Evolutionary conservation across 2,113 vertebrate species (phyloP).

Genomic region (Amphiprion percula): DNA sequence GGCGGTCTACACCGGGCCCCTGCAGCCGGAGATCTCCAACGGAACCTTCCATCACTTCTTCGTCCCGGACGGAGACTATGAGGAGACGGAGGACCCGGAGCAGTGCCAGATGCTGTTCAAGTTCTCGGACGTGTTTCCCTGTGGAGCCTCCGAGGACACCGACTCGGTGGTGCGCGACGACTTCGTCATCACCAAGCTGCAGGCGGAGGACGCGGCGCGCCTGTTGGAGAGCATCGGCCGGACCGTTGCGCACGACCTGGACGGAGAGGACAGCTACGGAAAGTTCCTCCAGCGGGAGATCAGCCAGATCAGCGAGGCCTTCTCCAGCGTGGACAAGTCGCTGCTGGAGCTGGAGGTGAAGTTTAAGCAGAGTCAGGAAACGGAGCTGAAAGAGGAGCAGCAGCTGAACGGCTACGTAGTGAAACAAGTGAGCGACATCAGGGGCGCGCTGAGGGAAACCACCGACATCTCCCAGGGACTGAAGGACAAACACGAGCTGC

Average conservation of each 20-base stretch:
- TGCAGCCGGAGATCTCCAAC: constrained; percentile 95
- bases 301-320: constrained; percentile 92
- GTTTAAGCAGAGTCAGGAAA: constrained; percentile 93
- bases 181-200: constrained; percentile 90
- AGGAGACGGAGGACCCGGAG: constrained; percentile 95
- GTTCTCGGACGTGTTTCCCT: constrained; percentile 89
- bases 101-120: constrained; percentile 94
- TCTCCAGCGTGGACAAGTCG: constrained; percentile 91
- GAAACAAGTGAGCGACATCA: constrained; percentile 89
- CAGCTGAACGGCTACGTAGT: constrained; percentile 88
- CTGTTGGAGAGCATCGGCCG: constrained; percentile 91
- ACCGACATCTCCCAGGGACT: constrained; percentile 90
- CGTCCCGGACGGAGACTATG: constrained; percentile 95
- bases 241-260: constrained; percentile 92
- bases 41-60: constrained; percentile 97
- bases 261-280: constrained; percentile 95
- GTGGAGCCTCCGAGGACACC: constrained; percentile 78
- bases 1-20: constrained; percentile 89
- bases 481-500: constrained; percentile 93
- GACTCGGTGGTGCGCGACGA: constrained; percentile 90
- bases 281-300: constrained; percentile 91
- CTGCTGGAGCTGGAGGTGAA: constrained; percentile 94
- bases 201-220: constrained; percentile 93
- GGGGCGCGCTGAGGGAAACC: constrained; percentile 87
- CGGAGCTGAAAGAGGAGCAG: constrained; percentile 87